Conservation (phyloP, 2,888 invertebrate genomes). For the Gari tellinella region DNA sequence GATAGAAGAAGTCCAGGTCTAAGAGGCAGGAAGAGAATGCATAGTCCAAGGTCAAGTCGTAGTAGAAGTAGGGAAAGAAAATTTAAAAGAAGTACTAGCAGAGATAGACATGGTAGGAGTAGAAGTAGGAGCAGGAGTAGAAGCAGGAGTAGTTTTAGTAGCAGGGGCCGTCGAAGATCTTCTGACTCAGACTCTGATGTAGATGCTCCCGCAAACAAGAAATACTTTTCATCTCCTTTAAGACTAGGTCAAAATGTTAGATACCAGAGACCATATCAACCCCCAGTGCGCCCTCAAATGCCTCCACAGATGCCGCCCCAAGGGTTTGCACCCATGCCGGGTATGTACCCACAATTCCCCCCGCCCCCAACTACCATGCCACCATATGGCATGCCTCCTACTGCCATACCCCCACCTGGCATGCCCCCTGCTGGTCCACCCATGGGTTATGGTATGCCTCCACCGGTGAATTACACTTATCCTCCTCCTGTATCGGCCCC, state of each 20-base stretch:
- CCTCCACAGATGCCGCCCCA: conserved; percentile 26
- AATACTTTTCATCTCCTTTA: conserved; percentile 52
- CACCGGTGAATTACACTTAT: not conserved
- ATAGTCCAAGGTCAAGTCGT: conserved; percentile 23
- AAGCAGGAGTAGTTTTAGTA: conserved; percentile 21
- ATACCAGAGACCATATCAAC: conserved; percentile 4
- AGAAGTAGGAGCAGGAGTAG: conserved; percentile 32
- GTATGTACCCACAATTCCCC: conserved; percentile 15
- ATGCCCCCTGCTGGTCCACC: conserved; percentile 21
- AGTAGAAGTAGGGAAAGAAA: conserved; percentile 48
- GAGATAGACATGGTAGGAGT: conserved; percentile 22
- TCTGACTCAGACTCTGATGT: conserved; percentile 41
- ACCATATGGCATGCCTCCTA: conserved; percentile 29
- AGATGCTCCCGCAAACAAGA: conserved; percentile 50
- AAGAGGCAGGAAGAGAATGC: conserved; percentile 37
- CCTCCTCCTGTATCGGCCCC: conserved; percentile 2
- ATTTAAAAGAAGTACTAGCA: conserved; percentile 40
- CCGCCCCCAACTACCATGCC: conserved; percentile 24
- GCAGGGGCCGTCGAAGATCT: conserved; percentile 18
- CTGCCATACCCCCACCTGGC: conserved; percentile 9
- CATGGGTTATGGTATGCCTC: not conserved
- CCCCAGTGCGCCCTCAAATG: conserved; percentile 15
- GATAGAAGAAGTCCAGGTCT: conserved; percentile 33
- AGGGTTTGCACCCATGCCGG: conserved; percentile 16
- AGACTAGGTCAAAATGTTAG: conserved; percentile 12